Evolutionary conservation across 2,888 invertebrate species (phyloP), one percentile per base, ranked within the genome.

Genomic region (Hypomecis atomaria): DNA sequence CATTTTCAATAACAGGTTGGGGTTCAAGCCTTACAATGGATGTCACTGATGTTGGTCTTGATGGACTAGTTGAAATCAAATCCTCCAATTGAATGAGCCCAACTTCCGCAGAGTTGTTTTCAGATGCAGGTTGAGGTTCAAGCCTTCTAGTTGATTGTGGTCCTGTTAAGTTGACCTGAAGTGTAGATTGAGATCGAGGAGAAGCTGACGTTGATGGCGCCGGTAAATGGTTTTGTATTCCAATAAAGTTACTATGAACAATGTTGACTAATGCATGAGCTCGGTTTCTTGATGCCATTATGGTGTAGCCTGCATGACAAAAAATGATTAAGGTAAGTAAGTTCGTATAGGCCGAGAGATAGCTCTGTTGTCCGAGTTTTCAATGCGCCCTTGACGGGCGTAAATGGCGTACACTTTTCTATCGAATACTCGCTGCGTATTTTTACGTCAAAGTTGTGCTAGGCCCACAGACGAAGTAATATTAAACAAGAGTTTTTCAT

Each of bases 131-230:
- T 38, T 37, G 11, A 37, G 36, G 38, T 37, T 11, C 36, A 38
- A 37, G 23, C 13, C 34, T 11, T 55, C 44, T 57, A 36, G n/a
- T 61, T 61, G 23, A 45, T 23, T 23, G 23, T 45, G 45, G 45
- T 23, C 13, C 13, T 13, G 23, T 45, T 23, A 45, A 45, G 13
- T 23, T 45, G 45, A 23, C 23, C 45, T 45, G 45, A 23, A 45
- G 23, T 23, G 38, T 1, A 38, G 38, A 38, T 38, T 38, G 38
- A 38, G 38, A 38, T 23, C 8, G 23, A 45, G 45, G 13, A 45
- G 45, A 23, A 45, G 45, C 23, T 45, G 45, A 45, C 13, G 23
- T 45, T 45, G 45, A 13, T 13, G 13, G 38, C 38, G 38, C 38
- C 38, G 45, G 45, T 45, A 23, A 4, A 45, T 23, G 45, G 23